These are phyloP conservation scores for Xestoiulus laeticollis DNA, from an alignment of 2,888 invertebrate species.

Conservation along the genomic window DNA sequence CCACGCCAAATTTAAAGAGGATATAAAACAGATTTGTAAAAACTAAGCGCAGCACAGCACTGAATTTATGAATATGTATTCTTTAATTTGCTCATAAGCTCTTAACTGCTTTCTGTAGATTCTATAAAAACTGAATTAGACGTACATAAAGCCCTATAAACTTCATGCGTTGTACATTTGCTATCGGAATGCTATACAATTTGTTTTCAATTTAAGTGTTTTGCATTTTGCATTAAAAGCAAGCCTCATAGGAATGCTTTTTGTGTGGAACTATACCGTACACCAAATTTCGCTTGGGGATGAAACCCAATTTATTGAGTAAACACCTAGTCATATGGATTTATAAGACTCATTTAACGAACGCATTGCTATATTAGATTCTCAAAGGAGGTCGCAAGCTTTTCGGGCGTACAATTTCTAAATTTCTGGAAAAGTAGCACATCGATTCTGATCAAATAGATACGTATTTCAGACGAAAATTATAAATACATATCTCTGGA, in stretches of 20 bases:
- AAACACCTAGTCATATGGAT: background rate
- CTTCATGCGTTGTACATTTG: background rate
- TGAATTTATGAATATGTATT: too few species aligned
- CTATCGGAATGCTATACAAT: background rate
- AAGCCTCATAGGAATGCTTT: background rate
- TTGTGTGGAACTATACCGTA: background rate
- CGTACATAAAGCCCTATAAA: background rate
- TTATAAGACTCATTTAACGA: background rate
- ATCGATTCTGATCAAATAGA: background rate
- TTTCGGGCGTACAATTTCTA: background rate
- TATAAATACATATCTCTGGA: background rate
- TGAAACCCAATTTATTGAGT: constrained; percentile 8
- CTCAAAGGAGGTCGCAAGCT: background rate
- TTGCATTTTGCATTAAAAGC: background rate
- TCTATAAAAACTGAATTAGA: background rate
- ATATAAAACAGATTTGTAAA: too few species aligned
- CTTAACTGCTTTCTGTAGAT: background rate
- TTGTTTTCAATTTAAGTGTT: background rate
- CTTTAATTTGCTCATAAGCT: background rate
- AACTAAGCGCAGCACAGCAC: too few species aligned
- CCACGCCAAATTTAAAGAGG: too few species aligned
- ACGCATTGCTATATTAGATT: background rate
- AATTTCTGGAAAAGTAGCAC: background rate
- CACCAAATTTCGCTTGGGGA: background rate
- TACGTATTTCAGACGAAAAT: background rate